Conservation (phyloP, 2,797 vertebrate genomes). For the Lateolabrax maculatus region DNA sequence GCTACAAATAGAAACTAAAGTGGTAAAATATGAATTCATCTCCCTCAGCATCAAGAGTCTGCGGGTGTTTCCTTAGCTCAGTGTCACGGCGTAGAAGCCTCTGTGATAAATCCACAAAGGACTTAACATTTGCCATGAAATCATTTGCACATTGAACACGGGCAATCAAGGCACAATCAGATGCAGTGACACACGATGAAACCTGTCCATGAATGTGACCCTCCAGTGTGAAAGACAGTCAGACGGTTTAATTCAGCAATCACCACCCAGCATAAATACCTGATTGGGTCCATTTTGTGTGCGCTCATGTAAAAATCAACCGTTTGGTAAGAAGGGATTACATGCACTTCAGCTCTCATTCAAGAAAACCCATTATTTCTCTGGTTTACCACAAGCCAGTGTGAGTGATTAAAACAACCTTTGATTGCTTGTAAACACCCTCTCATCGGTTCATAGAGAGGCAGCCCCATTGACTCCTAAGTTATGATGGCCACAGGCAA, state of each 20-base stretch:
- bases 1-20: constrained; percentile 10
- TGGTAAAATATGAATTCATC: constrained; percentile 21
- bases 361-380: constrained; percentile 56
- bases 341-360: constrained; percentile 45
- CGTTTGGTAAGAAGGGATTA: constrained; percentile 31
- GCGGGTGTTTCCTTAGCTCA: not conserved
- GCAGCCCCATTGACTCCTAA: constrained; percentile 47
- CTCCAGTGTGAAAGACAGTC: constrained; percentile 54
- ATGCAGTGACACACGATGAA: constrained; percentile 32
- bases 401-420: constrained; percentile 52
- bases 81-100: not conserved
- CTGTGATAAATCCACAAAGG: constrained; percentile 39
- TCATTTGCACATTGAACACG: constrained; percentile 44
- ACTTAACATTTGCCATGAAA: constrained; percentile 52
- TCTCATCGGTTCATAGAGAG: constrained; percentile 57
- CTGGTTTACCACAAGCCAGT: constrained; percentile 26
- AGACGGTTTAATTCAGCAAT: constrained; percentile 66
- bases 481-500: constrained; percentile 43
- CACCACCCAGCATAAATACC: constrained; percentile 46
- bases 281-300: constrained; percentile 70
- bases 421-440: constrained; percentile 71
- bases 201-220: constrained; percentile 56
- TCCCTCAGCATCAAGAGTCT: constrained; percentile 7
- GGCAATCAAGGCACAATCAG: constrained; percentile 68
- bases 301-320: constrained; percentile 48